Percentiles rank a stretch among this genome's conserved stretches.
Conservation (phyloP, 2,113 vertebrate species). For the Gavia stellata region DNA sequence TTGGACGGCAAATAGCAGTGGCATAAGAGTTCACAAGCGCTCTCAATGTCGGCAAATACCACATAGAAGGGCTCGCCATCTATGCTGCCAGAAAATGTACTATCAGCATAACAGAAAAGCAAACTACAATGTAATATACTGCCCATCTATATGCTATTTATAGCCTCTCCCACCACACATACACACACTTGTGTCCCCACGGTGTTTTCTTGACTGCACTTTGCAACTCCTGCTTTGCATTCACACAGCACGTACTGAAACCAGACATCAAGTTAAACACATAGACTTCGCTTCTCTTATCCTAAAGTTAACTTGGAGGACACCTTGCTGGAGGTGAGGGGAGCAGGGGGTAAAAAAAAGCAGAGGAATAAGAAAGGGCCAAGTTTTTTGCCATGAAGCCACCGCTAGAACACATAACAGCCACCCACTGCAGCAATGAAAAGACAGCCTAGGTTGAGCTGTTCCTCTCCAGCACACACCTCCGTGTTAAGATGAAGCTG, state of each 20-base stretch:
- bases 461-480: background rate
- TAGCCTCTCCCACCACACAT: background rate
- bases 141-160: background rate
- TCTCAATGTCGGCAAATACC: background rate
- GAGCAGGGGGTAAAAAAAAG: background rate
- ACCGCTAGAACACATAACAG: rapidly evolving
- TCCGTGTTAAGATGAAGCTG: background rate
- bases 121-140: background rate
- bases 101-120: background rate
- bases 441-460: background rate
- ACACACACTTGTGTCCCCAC: background rate
- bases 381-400: background rate
- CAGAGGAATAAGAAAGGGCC: background rate
- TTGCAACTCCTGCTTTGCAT: background rate
- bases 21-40: background rate
- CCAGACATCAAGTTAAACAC: background rate
- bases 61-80: background rate
- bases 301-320: background rate
- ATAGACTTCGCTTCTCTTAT: background rate
- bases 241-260: background rate
- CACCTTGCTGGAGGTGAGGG: background rate
- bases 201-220: background rate
- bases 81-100: background rate
- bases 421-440: background rate
- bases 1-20: background rate